A percentile compares a stretch with the other conserved stretches of the same genome.
Conservation (phyloP, 2,797 vertebrate genomes). For the Notolepis coatsorum region DNA sequence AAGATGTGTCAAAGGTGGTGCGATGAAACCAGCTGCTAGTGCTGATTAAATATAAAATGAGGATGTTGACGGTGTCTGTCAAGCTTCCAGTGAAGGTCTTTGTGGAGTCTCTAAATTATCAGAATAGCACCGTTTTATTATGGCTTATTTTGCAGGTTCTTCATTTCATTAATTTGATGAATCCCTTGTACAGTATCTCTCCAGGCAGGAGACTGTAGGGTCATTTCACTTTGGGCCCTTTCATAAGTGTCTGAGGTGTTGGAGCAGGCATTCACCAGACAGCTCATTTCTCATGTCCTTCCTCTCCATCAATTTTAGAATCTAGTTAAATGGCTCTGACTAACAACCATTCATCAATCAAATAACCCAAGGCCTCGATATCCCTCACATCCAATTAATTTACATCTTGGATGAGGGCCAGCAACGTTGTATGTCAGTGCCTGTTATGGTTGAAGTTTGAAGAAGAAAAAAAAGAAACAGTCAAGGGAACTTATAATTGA, state of each 20-base stretch:
- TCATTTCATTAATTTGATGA: not conserved
- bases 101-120: no score
- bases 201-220: not conserved
- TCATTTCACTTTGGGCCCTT: not conserved
- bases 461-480: no score
- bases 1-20: no score
- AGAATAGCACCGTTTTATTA: no score
- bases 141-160: no score
- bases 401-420: conserved; percentile 31
- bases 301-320: conserved; percentile 53
- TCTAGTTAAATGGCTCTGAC: conserved; percentile 54
- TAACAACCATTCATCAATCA: conserved; percentile 52
- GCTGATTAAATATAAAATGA: no score
- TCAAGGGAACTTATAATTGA: no score
- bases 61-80: no score
- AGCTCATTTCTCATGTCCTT: conserved; percentile 44
- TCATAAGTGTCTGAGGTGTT: not conserved
- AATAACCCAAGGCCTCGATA: conserved; percentile 6
- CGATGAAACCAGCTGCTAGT: no score
- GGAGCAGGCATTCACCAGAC: conserved; percentile 15
- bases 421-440: not conserved
- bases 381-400: conserved; percentile 32
- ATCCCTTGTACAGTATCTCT: not conserved
- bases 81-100: no score
- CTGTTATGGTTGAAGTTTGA: no score